Conservation (phyloP, 2,113 vertebrate species). For the Pipra filicauda region DNA sequence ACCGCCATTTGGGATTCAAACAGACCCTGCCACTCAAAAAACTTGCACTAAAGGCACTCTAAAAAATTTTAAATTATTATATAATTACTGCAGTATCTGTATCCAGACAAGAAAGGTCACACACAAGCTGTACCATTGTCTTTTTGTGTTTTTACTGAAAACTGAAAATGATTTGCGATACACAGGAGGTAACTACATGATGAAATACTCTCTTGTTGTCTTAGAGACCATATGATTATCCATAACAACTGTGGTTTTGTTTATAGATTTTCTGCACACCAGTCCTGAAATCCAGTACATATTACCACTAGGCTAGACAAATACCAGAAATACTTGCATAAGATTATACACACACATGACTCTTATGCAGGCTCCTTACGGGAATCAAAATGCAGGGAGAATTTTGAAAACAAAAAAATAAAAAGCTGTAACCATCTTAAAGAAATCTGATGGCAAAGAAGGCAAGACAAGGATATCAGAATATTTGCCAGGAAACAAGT, state of each 20-base stretch:
- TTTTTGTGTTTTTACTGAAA: not conserved
- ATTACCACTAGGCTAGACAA: not conserved
- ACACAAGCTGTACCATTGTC: not conserved
- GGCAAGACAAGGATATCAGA: not conserved
- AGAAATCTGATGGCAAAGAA: slow-evolving; percentile 18
- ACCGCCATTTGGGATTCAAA: not conserved
- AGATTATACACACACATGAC: not conserved
- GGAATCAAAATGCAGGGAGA: not conserved
- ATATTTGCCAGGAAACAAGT: not conserved
- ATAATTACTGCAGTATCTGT: not conserved
- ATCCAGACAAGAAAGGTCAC: not conserved
- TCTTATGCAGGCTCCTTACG: not conserved
- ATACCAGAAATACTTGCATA: not conserved
- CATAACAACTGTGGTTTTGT: not conserved
- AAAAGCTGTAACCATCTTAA: not conserved
- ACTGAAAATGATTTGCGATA: not conserved
- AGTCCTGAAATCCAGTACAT: not conserved
- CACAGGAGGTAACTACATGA: not conserved
- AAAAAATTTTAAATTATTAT: not conserved
- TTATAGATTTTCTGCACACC: not conserved
- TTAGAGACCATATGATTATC: not conserved
- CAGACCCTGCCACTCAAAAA: not conserved
- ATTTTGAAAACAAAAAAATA: not conserved
- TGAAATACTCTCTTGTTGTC: not conserved
- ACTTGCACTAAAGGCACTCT: not conserved